Evolutionary conservation across 2,888 invertebrate species (phyloP).

Genomic region (Uloborus plumipes): DNA sequence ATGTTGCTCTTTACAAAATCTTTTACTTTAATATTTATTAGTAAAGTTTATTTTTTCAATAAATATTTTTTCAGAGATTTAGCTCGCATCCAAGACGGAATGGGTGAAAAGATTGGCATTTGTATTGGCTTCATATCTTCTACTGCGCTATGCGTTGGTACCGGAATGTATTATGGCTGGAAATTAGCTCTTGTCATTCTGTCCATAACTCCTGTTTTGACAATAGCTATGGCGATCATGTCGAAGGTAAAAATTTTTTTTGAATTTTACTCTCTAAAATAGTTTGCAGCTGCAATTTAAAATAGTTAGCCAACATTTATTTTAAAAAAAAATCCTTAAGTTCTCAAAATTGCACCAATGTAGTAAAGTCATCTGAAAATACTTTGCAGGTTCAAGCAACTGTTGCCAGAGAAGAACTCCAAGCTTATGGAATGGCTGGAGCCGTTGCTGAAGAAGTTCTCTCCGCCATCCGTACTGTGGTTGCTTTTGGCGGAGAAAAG

Average conservation of each 20-base stretch:
- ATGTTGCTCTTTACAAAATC: too few relatives aligned
- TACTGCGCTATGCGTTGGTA: constrained; percentile 79
- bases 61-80: constrained; percentile 69
- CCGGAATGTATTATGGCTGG: constrained; percentile 85
- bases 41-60: too few relatives aligned
- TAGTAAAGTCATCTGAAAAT: neutral
- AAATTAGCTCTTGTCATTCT: constrained; percentile 83
- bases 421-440: constrained; percentile 81
- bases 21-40: too few relatives aligned
- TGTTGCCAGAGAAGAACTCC: constrained; percentile 51
- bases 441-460: constrained; percentile 84
- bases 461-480: constrained; percentile 79
- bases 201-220: constrained; percentile 82
- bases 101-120: constrained; percentile 85
- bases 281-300: neutral
- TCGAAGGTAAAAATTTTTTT: constrained; percentile 75
- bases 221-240: constrained; percentile 81
- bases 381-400: constrained; percentile 66
- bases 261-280: neutral
- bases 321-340: too few relatives aligned
- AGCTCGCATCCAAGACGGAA: constrained; percentile 83
- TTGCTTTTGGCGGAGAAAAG: constrained; percentile 82
- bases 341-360: neutral
- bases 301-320: neutral
- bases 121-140: constrained; percentile 80